Evolutionary conservation across 2,113 vertebrate genomes (phyloP).

Genomic region (Sakesphorus luctuosus): DNA sequence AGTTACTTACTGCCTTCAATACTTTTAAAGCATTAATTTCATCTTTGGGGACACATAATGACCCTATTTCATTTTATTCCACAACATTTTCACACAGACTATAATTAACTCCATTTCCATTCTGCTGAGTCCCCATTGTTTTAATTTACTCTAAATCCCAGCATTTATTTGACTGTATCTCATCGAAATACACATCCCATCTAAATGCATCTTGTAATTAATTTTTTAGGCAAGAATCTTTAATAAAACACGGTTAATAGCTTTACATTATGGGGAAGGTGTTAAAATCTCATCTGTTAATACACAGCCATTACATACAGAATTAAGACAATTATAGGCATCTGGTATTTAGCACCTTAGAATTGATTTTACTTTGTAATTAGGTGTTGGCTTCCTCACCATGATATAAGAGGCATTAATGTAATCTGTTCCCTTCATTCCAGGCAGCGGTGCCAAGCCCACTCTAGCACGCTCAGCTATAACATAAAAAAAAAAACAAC

Average conservation of each 20-base stretch:
- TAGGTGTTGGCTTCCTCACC: conserved; percentile 83
- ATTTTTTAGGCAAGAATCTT: conserved; percentile 55
- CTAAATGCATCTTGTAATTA: conserved; percentile 58
- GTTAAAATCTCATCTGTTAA: conserved; percentile 60
- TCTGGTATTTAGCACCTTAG: conserved; percentile 70
- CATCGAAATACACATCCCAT: conserved; percentile 42
- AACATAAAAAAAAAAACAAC: background rate
- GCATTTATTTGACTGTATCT: conserved; percentile 48
- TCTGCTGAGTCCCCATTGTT: conserved; percentile 46
- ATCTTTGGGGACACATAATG: conserved; percentile 35
- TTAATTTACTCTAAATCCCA: conserved; percentile 66
- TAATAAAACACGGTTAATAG: conserved; percentile 50
- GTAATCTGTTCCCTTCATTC: conserved; percentile 95
- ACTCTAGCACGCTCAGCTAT: conserved; percentile 92
- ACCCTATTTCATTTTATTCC: conserved; percentile 24
- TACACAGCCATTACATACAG: conserved; percentile 52
- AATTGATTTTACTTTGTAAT: conserved; percentile 68
- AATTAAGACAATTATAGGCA: conserved; percentile 63
- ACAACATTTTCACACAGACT: conserved; percentile 19
- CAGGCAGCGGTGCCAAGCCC: conserved; percentile 88
- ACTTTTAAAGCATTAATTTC: conserved; percentile 6
- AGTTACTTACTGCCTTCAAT: background rate
- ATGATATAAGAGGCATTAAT: conserved; percentile 98
- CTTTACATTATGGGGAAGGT: conserved; percentile 50
- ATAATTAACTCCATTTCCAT: conserved; percentile 22